These are phyloP conservation scores for Nomia melanderi DNA, from an alignment of 1,140 invertebrate species.

Conservation along the genomic window DNA sequence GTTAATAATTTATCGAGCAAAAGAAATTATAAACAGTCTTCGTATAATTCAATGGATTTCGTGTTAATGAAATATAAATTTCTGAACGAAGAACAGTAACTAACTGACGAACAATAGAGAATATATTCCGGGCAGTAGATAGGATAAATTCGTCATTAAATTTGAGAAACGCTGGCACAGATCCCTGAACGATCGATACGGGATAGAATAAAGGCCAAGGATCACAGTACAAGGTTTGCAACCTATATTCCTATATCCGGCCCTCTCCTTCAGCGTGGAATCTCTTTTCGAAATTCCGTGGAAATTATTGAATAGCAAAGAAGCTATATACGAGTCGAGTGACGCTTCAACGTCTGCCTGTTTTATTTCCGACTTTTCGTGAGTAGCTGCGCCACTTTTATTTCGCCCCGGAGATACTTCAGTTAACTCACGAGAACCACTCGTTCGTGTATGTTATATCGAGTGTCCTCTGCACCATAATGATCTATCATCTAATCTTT, in stretches of 20 bases:
- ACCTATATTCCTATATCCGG: constrained; percentile 10
- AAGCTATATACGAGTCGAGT: not conserved
- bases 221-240: constrained; percentile 7
- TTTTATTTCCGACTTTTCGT: not conserved
- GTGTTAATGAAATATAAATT: not conserved
- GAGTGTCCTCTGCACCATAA: not conserved
- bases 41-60: too few species aligned
- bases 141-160: constrained; percentile 9
- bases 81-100: not conserved
- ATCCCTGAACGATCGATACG: constrained; percentile 7
- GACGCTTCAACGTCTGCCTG: not conserved
- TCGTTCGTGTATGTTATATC: not conserved
- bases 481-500: not conserved
- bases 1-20: too few species aligned
- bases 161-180: constrained; percentile 12
- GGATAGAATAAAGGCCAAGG: constrained; percentile 21
- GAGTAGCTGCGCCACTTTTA: not conserved
- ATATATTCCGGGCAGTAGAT: not conserved
- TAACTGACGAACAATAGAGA: not conserved
- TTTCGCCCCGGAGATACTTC: not conserved
- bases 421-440: not conserved
- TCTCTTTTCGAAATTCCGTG: constrained; percentile 6
- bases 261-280: constrained; percentile 2
- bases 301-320: constrained; percentile 32
- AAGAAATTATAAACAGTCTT: too few species aligned